Evolutionary conservation across 2,113 vertebrate species (phyloP).

Genomic region (Saguinus imperator): DNA sequence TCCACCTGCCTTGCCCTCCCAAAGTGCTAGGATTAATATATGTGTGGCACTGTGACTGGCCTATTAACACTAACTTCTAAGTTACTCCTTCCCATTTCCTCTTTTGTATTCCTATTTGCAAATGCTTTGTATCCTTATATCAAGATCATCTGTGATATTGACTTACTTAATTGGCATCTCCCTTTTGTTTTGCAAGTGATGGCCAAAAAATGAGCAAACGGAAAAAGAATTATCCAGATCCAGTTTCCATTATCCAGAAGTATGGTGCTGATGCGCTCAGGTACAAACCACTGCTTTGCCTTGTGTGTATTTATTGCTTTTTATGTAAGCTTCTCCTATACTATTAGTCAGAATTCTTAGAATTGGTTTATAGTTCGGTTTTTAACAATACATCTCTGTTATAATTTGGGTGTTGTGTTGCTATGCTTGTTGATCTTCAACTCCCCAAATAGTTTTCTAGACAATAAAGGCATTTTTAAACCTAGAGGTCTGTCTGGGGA

Average conservation of each 20-base stretch:
- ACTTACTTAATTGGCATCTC: conserved; percentile 5
- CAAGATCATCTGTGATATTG: neutral
- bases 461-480: neutral
- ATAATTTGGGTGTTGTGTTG: neutral
- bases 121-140: neutral
- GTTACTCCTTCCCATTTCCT: neutral
- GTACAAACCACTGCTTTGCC: conserved; percentile 77
- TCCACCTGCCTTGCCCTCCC: too few relatives aligned
- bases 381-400: neutral
- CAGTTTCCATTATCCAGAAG: conserved; percentile 88
- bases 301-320: neutral
- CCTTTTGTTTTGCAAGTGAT: conserved; percentile 88
- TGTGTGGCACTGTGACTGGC: too few relatives aligned
- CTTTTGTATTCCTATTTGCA: neutral
- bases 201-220: conserved; percentile 99
- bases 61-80: neutral
- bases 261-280: conserved; percentile 97
- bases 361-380: neutral
- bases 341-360: neutral
- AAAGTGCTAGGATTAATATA: too few relatives aligned
- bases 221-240: too few relatives aligned
- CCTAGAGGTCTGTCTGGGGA: neutral
- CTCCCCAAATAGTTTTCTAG: neutral
- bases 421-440: neutral
- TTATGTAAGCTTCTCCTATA: neutral